Evolutionary conservation across 1,140 invertebrate species (phyloP).

Genomic region (Planococcus citri): DNA sequence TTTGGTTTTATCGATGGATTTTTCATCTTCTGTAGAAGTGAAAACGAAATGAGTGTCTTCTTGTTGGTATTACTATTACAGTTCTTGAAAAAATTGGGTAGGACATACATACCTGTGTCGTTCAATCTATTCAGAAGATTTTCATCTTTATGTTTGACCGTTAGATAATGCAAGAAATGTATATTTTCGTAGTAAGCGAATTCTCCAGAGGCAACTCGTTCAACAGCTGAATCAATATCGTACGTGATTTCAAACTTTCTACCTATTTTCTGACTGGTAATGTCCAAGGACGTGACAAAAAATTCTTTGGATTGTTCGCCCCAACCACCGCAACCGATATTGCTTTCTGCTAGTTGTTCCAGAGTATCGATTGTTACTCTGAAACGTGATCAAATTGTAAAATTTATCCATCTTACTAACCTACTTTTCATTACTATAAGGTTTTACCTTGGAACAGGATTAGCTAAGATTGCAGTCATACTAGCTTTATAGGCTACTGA

Average conservation of each 20-base stretch:
- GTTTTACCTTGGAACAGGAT: conserved; percentile 49
- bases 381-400: conserved; percentile 23
- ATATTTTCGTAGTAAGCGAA: conserved; percentile 70
- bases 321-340: conserved; percentile 48
- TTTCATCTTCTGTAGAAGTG: background rate
- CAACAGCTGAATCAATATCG: conserved; percentile 28
- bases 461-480: conserved; percentile 67
- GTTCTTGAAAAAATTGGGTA: background rate
- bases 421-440: too few species aligned
- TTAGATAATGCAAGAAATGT: conserved; percentile 51
- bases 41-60: background rate
- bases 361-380: conserved; percentile 65
- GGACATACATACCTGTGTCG: conserved; percentile 17
- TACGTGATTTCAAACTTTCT: conserved; percentile 44
- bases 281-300: conserved; percentile 46
- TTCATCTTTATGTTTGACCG: conserved; percentile 33
- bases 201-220: conserved; percentile 48
- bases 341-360: conserved; percentile 47
- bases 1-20: background rate
- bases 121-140: conserved; percentile 4
- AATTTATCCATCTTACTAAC: background rate
- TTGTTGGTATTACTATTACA: background rate
- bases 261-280: conserved; percentile 48
- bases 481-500: conserved; percentile 64
- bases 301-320: conserved; percentile 51